Conservation (phyloP, 2,113 vertebrate species). For the Sardina pilchardus region DNA sequence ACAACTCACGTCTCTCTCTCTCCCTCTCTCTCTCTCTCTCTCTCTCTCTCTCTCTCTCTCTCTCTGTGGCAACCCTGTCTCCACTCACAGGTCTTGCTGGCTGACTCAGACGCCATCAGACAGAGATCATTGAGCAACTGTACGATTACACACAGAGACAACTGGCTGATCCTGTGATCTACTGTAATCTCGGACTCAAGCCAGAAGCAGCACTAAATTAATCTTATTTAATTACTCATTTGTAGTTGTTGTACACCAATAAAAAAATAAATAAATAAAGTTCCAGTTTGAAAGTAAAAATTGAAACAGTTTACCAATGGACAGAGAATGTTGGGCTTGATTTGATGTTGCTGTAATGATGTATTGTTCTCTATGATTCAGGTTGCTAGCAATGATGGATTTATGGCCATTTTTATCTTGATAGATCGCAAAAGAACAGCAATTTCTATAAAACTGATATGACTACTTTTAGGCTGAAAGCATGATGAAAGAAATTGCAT, state of each 20-base stretch:
- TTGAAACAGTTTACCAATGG: background rate
- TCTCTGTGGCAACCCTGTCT: too few species aligned
- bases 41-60: too few species aligned
- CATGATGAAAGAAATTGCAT: background rate
- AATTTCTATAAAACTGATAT: background rate
- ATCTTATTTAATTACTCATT: background rate
- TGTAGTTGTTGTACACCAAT: background rate
- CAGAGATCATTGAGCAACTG: too few species aligned
- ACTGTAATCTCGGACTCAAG: background rate
- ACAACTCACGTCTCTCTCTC: too few species aligned
- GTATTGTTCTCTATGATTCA: background rate
- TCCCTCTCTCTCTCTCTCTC: too few species aligned
- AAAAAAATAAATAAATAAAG: background rate
- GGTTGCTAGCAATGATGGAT: background rate
- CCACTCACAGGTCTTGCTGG: too few species aligned
- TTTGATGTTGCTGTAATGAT: background rate
- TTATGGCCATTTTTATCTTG: background rate
- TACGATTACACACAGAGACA: too few species aligned
- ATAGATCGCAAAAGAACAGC: background rate
- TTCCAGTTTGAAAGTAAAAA: background rate
- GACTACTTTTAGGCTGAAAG: background rate
- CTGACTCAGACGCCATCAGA: too few species aligned
- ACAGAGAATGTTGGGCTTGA: background rate
- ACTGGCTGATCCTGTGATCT: too few species aligned
- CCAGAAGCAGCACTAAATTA: background rate